These are phyloP conservation scores for Apamea crenata DNA, from an alignment of 2,888 invertebrate genomes.

Conservation along the genomic window DNA sequence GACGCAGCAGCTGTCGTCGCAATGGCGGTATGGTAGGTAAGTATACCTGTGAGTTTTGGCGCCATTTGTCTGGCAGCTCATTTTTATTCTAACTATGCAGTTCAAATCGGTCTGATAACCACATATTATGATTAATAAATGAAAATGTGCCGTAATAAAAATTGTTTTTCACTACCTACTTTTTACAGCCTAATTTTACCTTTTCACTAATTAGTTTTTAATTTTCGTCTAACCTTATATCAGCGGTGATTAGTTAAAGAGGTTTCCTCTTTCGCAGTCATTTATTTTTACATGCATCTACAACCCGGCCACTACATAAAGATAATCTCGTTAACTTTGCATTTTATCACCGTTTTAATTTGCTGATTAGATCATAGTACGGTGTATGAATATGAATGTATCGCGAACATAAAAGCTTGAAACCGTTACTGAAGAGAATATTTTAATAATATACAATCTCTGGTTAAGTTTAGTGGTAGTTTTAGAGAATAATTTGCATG, in stretches of 20 bases:
- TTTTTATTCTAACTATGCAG: constrained; percentile 13
- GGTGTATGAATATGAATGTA: constrained; percentile 56
- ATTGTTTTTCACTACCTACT: constrained; percentile 19
- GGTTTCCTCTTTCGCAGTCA: constrained; percentile 27
- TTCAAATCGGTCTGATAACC: neutral
- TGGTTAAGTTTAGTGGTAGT: constrained; percentile 31
- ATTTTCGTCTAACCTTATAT: constrained; percentile 35
- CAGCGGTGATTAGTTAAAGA: constrained; percentile 28
- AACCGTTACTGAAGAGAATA: constrained; percentile 54
- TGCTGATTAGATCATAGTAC: constrained; percentile 66
- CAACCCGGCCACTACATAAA: constrained; percentile 26
- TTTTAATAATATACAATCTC: constrained; percentile 52
- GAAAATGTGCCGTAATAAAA: neutral
- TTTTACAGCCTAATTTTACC: constrained; percentile 25
- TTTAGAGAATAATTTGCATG: constrained; percentile 53
- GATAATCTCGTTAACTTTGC: constrained; percentile 62
- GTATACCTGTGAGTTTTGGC: constrained; percentile 62
- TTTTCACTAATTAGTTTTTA: constrained; percentile 6
- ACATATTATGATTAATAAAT: neutral
- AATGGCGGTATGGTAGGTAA: constrained; percentile 68
- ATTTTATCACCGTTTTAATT: constrained; percentile 63
- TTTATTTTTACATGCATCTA: constrained; percentile 39
- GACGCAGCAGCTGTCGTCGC: constrained; percentile 78
- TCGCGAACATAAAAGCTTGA: constrained; percentile 43
- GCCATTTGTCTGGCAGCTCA: constrained; percentile 58